These are phyloP conservation scores for Semibalanus balanoides DNA, from an alignment of 1,140 invertebrate genomes.

Conservation along the genomic window DNA sequence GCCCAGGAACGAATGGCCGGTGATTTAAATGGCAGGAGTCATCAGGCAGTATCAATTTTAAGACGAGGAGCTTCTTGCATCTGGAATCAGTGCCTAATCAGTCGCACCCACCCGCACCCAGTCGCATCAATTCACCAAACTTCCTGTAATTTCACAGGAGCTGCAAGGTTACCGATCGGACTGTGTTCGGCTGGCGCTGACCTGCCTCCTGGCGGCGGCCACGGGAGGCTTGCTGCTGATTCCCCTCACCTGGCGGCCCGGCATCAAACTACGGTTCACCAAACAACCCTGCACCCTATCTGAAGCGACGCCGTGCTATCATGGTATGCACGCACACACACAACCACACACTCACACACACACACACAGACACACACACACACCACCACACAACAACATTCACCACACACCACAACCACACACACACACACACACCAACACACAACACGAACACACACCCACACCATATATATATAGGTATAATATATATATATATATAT, in stretches of 20 bases:
- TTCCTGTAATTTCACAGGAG: too few species aligned
- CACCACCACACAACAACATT: constrained; percentile 11
- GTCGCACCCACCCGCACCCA: too few species aligned
- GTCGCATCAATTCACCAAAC: too few species aligned
- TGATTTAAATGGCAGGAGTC: too few species aligned
- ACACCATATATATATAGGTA: constrained; percentile 8
- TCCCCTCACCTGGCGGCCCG: constrained; percentile 18
- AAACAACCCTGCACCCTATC: constrained; percentile 13
- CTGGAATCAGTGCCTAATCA: too few species aligned
- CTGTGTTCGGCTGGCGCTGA: constrained; percentile 11
- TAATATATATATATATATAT: too few species aligned
- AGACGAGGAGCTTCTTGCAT: too few species aligned
- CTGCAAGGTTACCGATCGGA: constrained; percentile 16
- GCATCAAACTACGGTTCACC: constrained; percentile 18
- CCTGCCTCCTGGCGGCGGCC: constrained; percentile 15
- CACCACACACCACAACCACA: too few species aligned
- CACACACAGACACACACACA: constrained; percentile 4
- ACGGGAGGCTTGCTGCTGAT: constrained; percentile 21
- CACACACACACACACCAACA: not conserved
- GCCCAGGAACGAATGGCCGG: too few species aligned
- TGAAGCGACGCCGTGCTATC: constrained; percentile 9
- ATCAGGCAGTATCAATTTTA: too few species aligned
- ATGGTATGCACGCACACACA: not conserved
- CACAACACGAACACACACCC: too few species aligned
- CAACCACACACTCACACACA: constrained; percentile 10